phyloP scores from a whole-genome alignment of 2,888 invertebrate genomes.

The Rosalia funebris region DNA sequence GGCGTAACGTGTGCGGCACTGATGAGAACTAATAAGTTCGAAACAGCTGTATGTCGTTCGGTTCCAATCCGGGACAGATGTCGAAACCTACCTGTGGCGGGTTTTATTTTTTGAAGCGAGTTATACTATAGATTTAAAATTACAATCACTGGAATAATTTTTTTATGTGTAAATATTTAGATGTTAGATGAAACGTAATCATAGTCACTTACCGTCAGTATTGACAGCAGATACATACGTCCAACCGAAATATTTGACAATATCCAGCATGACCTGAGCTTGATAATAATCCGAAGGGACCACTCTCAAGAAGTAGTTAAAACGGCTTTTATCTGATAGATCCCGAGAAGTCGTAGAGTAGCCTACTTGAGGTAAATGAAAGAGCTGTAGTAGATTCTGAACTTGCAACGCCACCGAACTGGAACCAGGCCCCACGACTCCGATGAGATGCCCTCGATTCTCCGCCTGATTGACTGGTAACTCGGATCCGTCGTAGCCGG shows the following conservation, averaged over 20 bases:
- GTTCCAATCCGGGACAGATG: too few relatives aligned
- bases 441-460: constrained; percentile 68
- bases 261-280: constrained; percentile 77
- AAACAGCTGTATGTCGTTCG: too few relatives aligned
- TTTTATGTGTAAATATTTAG: too few relatives aligned
- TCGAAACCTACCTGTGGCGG: too few relatives aligned
- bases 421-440: constrained; percentile 80
- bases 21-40: too few relatives aligned
- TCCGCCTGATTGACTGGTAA: constrained; percentile 22
- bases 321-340: constrained; percentile 78
- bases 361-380: constrained; percentile 75
- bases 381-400: constrained; percentile 80
- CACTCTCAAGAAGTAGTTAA: constrained; percentile 80
- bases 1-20: too few relatives aligned
- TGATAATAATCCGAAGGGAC: constrained; percentile 83
- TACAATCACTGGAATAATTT: too few relatives aligned
- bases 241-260: constrained; percentile 77
- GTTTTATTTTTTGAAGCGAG: too few relatives aligned
- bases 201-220: constrained; percentile 77
- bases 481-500: constrained; percentile 16
- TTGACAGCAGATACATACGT: constrained; percentile 81
- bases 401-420: constrained; percentile 76
- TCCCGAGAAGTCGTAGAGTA: constrained; percentile 83
- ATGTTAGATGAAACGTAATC: too few relatives aligned
- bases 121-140: too few relatives aligned